These are phyloP conservation scores for Tetragonula clypearis DNA, from an alignment of 1,140 invertebrate genomes.

Conservation along the genomic window DNA sequence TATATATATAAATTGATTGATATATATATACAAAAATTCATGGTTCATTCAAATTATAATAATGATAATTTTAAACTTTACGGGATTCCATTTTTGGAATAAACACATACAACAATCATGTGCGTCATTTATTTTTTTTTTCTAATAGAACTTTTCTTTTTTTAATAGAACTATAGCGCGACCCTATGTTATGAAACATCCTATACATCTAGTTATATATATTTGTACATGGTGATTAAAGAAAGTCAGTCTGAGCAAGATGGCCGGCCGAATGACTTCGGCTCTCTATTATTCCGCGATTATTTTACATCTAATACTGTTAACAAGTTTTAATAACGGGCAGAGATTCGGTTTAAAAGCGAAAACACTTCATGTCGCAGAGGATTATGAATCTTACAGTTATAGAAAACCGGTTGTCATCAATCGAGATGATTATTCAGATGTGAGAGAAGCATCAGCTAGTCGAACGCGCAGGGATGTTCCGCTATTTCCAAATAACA, in stretches of 20 bases:
- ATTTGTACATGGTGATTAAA: conserved; percentile 34
- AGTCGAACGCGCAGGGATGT: conserved; percentile 64
- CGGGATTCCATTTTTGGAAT: background rate
- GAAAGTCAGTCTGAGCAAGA: conserved; percentile 76
- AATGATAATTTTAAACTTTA: background rate
- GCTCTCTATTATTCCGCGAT: conserved; percentile 66
- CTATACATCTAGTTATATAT: conserved; percentile 3
- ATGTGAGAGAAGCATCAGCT: conserved; percentile 68
- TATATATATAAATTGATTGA: background rate
- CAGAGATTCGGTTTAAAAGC: conserved; percentile 67
- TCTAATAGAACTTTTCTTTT: background rate
- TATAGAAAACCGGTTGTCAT: conserved; percentile 61
- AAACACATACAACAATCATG: background rate
- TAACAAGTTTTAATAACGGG: conserved; percentile 69
- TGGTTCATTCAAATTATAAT: background rate
- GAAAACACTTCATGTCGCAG: conserved; percentile 61
- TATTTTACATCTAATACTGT: conserved; percentile 68
- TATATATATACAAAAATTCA: background rate
- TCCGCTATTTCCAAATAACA: conserved; percentile 52
- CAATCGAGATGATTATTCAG: conserved; percentile 52
- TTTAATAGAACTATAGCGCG: background rate
- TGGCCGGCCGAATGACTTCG: conserved; percentile 77
- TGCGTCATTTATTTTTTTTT: background rate
- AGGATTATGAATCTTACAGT: conserved; percentile 38
- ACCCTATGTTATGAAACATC: background rate